A percentile compares a stretch with the other conserved stretches of the same genome.
Conservation (phyloP, 2,888 invertebrate species). For the Drosophila putrida region DNA sequence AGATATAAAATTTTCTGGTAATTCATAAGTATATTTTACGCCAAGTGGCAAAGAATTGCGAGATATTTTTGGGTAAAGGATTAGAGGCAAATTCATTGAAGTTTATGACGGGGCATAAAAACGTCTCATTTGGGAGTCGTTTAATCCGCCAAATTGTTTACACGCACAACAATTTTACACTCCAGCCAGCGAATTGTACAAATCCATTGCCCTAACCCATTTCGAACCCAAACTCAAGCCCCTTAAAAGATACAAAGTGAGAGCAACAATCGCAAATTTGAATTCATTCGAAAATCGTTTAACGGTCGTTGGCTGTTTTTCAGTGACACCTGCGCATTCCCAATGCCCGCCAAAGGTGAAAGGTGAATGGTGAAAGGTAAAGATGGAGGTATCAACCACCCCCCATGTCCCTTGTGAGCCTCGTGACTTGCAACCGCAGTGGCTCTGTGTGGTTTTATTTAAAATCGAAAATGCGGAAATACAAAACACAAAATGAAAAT, state of each 20-base stretch:
- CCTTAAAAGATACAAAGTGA: constrained; percentile 15
- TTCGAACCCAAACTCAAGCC: constrained; percentile 15
- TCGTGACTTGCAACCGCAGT: constrained; percentile 64
- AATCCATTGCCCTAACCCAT: constrained; percentile 10
- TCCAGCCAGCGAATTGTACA: not conserved
- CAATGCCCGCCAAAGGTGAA: constrained; percentile 38
- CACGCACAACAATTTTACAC: constrained; percentile 38
- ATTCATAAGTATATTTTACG: constrained; percentile 9
- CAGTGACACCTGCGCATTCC: constrained; percentile 76
- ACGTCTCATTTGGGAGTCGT: constrained; percentile 79
- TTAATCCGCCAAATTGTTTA: constrained; percentile 81
- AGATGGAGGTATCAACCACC: constrained; percentile 11
- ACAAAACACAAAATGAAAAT: constrained; percentile 56
- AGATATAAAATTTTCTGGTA: not conserved
- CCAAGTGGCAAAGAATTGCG: constrained; percentile 5
- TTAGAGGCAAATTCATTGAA: constrained; percentile 46
- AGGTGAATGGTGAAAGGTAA: constrained; percentile 8
- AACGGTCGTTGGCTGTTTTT: constrained; percentile 68
- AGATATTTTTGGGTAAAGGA: constrained; percentile 28
- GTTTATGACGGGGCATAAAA: constrained; percentile 75
- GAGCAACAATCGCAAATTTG: constrained; percentile 76
- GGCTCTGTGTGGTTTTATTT: constrained; percentile 69
- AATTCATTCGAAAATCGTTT: constrained; percentile 82
- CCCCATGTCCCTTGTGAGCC: not conserved
- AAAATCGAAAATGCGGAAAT: constrained; percentile 80